Percentiles rank a stretch among this genome's conserved stretches.
These are phyloP conservation scores for Augiades crinisus DNA, from an alignment of 2,888 invertebrate species.

Conservation along the genomic window DNA sequence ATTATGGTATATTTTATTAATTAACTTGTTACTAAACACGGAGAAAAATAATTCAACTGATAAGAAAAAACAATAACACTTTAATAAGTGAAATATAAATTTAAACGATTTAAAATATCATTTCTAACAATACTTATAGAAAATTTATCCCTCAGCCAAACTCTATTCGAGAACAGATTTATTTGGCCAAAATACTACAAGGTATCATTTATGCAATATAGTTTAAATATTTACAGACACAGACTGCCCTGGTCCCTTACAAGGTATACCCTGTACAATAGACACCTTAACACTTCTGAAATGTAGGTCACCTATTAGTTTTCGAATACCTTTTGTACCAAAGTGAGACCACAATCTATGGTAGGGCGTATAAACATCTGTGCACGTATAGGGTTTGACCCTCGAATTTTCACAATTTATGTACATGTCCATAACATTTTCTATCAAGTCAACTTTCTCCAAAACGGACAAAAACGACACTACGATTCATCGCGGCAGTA, in stretches of 20 bases:
- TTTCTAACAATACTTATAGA: constrained; percentile 63
- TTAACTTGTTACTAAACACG: constrained; percentile 22
- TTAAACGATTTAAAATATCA: constrained; percentile 63
- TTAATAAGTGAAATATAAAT: constrained; percentile 53
- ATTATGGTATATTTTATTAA: constrained; percentile 19
- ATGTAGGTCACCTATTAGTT: constrained; percentile 15
- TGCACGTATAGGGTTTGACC: constrained; percentile 25
- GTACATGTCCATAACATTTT: constrained; percentile 21
- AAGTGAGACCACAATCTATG: constrained; percentile 11
- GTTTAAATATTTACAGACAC: constrained; percentile 22
- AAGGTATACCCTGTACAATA: constrained; percentile 30
- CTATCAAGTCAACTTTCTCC: constrained; percentile 18
- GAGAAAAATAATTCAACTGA: constrained; percentile 31
- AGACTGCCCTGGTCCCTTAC: constrained; percentile 28
- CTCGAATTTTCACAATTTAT: constrained; percentile 22
- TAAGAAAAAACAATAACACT: constrained; percentile 61
- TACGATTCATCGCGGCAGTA: constrained; percentile 28
- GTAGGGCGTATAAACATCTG: constrained; percentile 11
- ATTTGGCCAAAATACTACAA: constrained; percentile 31
- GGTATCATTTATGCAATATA: constrained; percentile 11
- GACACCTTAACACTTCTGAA: constrained; percentile 10
- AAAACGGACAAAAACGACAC: constrained; percentile 19
- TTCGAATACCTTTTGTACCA: background rate
- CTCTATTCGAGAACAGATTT: constrained; percentile 43
- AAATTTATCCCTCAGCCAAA: constrained; percentile 27